Base-by-base conservation (phyloP, 2,113 vertebrate species). In the Nanger granti region DNA sequence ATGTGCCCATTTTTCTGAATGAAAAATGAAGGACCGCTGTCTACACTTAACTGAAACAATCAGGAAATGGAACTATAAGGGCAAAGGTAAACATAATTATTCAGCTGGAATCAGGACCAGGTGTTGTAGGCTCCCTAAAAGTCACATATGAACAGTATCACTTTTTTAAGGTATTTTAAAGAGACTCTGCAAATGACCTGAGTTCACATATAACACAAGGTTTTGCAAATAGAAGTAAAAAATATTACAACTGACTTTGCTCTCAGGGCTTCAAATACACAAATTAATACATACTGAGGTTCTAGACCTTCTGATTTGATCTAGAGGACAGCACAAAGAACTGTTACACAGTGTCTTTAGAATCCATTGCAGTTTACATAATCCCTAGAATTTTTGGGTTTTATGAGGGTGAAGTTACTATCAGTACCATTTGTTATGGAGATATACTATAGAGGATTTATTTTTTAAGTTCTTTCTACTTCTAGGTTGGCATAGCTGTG, bases 1-100 rank as follows among this genome's bases (percentile, higher is more conserved):
- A 47, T 44, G 29, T 57, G 29, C 4, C 15, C n/a, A 96, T 41
- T 83, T 95, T 44, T 83, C 73, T 95, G 17, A 52, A 47, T 85
- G 24, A 96, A 97, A 95, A 97, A 91, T 91, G 20, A 97, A 96
- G 29, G 79, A 31, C 66, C 31, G 55, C 66, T 88, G 92, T 82
- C n/a, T 79, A 92, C 44, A 73, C 82, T 55, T 76, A 91, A 96
- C 9, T 64, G 76, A 93, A 93, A 95, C 76, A 76, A 97, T 87
- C 22, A 95, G 29, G 2, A 88, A 91, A 54, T 76, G 26, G 29
- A 89, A 96, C 84, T 55, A 88, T 26, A 87, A 92, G 14, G 24
- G 93, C 41, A 87, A 95, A 87, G 95, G 80, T 87, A 44, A 93
- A 89, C 79, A 22, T 59, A 91, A 92, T 94, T 92, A 69, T 44